Percentiles rank a stretch among this genome's conserved stretches.
Evolutionary conservation across 1,140 invertebrate species (phyloP).

Genomic region (Aricia agestis): DNA sequence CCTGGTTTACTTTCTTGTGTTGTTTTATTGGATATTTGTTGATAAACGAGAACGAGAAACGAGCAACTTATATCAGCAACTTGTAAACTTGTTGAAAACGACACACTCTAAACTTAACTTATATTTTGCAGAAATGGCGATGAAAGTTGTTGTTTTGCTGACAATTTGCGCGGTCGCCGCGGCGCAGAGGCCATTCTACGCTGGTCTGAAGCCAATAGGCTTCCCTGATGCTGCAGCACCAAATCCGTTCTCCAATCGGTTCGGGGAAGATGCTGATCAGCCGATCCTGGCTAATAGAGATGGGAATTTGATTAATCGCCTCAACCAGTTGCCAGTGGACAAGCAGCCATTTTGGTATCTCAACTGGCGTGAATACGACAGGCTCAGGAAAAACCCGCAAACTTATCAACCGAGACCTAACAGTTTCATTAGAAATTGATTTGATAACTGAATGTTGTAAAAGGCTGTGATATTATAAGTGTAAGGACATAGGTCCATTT

Average conservation of each 20-base stretch:
- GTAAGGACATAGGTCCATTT: too few species aligned
- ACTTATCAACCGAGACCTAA: conserved; percentile 45
- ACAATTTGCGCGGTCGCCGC: conserved; percentile 30
- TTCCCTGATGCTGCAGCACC: conserved; percentile 38
- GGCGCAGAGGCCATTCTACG: conserved; percentile 60
- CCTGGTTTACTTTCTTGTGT: too few species aligned
- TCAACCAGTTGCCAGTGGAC: conserved; percentile 74
- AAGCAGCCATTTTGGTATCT: conserved; percentile 78
- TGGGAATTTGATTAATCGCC: conserved; percentile 62
- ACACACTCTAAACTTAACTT: conserved; percentile 6
- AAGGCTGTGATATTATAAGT: too few species aligned
- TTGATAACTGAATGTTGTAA: too few species aligned
- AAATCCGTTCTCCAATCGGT: conserved; percentile 42
- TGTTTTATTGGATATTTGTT: too few species aligned
- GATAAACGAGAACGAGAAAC: background rate
- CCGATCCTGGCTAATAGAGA: conserved; percentile 74
- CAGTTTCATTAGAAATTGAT: conserved; percentile 16
- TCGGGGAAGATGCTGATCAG: conserved; percentile 43
- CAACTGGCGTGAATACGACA: conserved; percentile 74
- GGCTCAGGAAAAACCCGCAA: conserved; percentile 51
- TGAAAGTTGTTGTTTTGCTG: conserved; percentile 38
- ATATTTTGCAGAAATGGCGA: conserved; percentile 43
- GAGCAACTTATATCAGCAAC: background rate
- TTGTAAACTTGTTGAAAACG: background rate
- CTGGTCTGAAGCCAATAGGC: conserved; percentile 52